Conservation (phyloP, 1,140 invertebrate genomes). For the Orchesella cincta region DNA sequence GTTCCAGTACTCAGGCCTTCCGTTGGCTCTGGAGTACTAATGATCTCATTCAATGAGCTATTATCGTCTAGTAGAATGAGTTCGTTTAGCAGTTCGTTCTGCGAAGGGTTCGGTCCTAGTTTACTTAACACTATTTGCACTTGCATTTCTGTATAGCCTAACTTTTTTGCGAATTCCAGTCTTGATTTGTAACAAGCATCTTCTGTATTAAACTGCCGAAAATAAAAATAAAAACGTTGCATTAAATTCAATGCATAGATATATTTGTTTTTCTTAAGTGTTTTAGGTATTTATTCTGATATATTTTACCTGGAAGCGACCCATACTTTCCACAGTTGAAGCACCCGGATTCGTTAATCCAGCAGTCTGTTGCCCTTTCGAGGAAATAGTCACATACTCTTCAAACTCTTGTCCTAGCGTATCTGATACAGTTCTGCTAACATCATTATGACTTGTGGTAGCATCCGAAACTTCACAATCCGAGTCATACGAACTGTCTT, state of each 20-base stretch:
- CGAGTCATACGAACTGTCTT: constrained; percentile 84
- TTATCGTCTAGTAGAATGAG: constrained; percentile 59
- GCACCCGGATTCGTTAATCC: not conserved
- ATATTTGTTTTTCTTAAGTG: not conserved
- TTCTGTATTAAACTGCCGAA: constrained; percentile 31
- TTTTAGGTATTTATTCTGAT: too few species aligned
- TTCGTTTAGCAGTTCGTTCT: constrained; percentile 82
- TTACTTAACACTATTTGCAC: constrained; percentile 81
- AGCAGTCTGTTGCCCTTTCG: not conserved
- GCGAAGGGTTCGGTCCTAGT: constrained; percentile 76
- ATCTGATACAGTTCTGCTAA: constrained; percentile 77
- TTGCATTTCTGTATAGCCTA: constrained; percentile 85
- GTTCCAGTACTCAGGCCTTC: constrained; percentile 16
- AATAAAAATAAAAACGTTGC: constrained; percentile 12
- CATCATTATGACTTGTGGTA: constrained; percentile 59
- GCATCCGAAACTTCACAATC: constrained; percentile 73
- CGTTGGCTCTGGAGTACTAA: not conserved
- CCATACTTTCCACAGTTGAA: not conserved
- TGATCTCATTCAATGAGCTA: constrained; percentile 33
- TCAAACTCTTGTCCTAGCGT: constrained; percentile 80
- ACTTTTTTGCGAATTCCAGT: constrained; percentile 80
- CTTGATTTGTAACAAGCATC: constrained; percentile 54
- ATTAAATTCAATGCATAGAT: not conserved
- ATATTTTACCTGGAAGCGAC: not conserved
- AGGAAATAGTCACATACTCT: constrained; percentile 68